Evolutionary conservation across 2,113 vertebrate genomes (phyloP), one percentile per base, ranked within the genome.

Genomic region (Ptyas mucosa): DNA sequence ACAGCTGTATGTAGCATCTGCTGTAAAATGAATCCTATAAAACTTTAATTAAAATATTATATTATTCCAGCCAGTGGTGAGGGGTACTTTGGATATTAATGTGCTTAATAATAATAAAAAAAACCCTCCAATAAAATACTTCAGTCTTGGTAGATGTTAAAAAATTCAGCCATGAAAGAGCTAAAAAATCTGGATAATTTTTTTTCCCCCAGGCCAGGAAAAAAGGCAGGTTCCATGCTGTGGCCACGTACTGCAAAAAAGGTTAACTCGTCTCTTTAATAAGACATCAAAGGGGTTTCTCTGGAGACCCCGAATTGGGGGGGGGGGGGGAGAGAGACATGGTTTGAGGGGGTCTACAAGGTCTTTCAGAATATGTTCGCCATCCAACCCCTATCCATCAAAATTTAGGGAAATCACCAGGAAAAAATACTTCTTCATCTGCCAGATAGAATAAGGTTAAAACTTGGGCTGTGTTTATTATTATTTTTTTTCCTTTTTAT

Each of bases 21-120:
- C 49, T 85, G 61, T 46, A 54, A 53, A 90, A 90, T 26, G 81
- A 90, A 26, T 6, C 20, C n/a, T 87, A 92, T 92, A 88, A 92
- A 92, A 88, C 49, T 88, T 92, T 92, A 92, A 92, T 92, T 92
- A 88, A 88, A 92, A 92, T 92, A 88, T 92, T 69, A 69, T 92
- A 92, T 92, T 88, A 75, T 92, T 58, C 87, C 51, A 52, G 91
- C 34, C 91, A 88, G 86, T 88, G 58, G 86, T 53, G 23, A 88
- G 49, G 91, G 91, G 58, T 54, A 88, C 86, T 88, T 88, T 75
- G 91, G 91, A 54, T 88, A 92, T 88, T 92, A 92, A 92, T 92
- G 86, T 18, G 23, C 86, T 75, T 92, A 88, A 92, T 92, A 91
- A 92, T 88, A 88, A 92, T 12, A 92, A 91, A 69, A 88, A 92